Evolutionary conservation across 2,113 vertebrate species (phyloP).

Genomic region (Larimichthys polyactis): DNA sequence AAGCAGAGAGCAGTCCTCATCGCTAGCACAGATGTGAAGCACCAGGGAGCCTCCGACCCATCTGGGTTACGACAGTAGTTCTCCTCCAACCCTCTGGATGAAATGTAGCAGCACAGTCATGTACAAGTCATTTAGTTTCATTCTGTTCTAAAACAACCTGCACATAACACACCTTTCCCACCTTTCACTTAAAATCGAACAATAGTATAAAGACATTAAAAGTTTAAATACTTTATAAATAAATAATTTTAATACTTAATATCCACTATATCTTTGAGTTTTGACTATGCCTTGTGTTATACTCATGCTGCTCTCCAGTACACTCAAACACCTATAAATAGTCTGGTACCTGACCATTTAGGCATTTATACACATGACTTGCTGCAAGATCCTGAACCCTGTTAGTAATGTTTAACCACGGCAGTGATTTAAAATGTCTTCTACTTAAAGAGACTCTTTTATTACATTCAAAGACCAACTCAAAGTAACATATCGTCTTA

Average conservation of each 20-base stretch:
- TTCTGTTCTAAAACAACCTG: neutral
- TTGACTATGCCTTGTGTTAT: neutral
- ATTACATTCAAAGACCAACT: neutral
- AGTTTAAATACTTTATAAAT: neutral
- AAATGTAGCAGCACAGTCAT: slow-evolving; percentile 14
- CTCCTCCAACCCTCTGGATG: slow-evolving; percentile 91
- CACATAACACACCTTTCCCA: neutral
- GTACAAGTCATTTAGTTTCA: neutral
- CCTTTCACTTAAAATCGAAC: neutral
- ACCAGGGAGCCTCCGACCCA: slow-evolving; percentile 97
- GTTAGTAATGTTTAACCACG: neutral
- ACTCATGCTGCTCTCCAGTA: neutral
- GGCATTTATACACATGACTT: neutral
- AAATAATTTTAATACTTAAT: neutral
- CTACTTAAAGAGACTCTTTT: neutral
- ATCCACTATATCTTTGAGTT: neutral
- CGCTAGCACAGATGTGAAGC: slow-evolving; percentile 88
- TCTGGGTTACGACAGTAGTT: slow-evolving; percentile 98
- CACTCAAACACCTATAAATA: neutral
- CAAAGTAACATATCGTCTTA: neutral
- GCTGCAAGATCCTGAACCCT: neutral
- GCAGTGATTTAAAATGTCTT: neutral
- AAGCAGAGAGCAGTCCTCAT: slow-evolving; percentile 92
- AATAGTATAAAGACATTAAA: neutral
- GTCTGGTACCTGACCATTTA: neutral